Evolutionary conservation across 2,113 vertebrate genomes (phyloP), one percentile per base, ranked within the genome.

Genomic region (Buteo buteo): DNA sequence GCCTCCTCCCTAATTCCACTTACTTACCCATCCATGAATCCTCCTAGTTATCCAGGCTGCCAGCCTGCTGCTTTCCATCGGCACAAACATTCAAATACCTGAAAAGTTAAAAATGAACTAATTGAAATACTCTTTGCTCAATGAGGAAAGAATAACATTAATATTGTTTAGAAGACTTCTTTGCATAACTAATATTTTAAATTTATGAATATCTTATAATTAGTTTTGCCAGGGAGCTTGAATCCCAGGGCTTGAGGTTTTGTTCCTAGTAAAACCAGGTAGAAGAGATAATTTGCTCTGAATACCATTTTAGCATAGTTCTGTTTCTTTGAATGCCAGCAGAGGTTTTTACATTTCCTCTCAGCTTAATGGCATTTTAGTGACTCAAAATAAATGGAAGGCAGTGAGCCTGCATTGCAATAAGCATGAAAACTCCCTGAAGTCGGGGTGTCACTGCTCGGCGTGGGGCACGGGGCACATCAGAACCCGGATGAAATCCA

Each of bases 1-100:
- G 0, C 6, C 52, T 49, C 10, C 22, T 57, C 36, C 5, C 2
- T 0, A 5, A 22, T 42, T 17, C 70, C 45, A 11, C 22, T 6
- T 10, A 11, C 26, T 7, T 8, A 10, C 21, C 58, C 66, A 1
- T 11, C n/a, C 31, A 0, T 5, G 26, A 49, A 34, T 31, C 44
- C 62, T 29, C 40, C 38, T 52, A 2, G 26, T 7, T 19, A 22
- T 3, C 8, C 2, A 2, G 47, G 62, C 54, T 92, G 36, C 55
- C 62, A 38, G 24, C 47, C 79, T 19, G 40, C 8, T 0, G 4
- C 77, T n/a, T 29, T 2, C 77, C 49, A 13, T 26, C 49, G 5
- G 34, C 49, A 44, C 54, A 28, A 36, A 58, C 49, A 3, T 31
- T 40, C 25, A 3, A 13, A 29, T 49, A 24, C 42, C 59, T 7